phyloP scores from a whole-genome alignment of 2,888 invertebrate species.

The Tiliacea aurago region DNA sequence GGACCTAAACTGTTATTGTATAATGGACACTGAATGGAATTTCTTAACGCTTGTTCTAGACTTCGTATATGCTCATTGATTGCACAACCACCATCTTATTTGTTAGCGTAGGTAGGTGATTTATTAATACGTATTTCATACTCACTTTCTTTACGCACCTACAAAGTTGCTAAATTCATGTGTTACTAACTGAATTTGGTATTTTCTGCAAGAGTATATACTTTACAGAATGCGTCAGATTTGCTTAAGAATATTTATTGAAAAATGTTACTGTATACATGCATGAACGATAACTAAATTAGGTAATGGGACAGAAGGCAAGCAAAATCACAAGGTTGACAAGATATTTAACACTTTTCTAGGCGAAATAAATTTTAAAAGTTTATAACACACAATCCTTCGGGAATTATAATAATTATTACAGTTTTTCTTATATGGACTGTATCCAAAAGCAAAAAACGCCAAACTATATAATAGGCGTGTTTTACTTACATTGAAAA shows the following conservation, averaged over 20 bases:
- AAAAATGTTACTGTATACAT: background rate
- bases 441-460: background rate
- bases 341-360: background rate
- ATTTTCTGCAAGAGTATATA: constrained; percentile 11
- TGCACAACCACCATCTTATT: constrained; percentile 38
- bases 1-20: constrained; percentile 19
- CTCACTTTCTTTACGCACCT: constrained; percentile 33
- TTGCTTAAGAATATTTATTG: background rate
- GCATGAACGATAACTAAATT: background rate
- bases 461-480: background rate
- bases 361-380: no score
- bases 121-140: constrained; percentile 31
- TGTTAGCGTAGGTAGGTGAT: constrained; percentile 30
- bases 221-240: background rate
- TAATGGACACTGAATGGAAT: constrained; percentile 27
- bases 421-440: background rate
- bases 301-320: background rate
- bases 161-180: constrained; percentile 14
- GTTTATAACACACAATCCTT: background rate
- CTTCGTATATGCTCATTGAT: constrained; percentile 24
- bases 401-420: background rate
- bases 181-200: constrained; percentile 14
- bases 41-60: constrained; percentile 19
- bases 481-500: background rate
- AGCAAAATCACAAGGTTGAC: background rate